phyloP scores from a whole-genome alignment of 2,888 invertebrate genomes.

The Campopleginae sp. region DNA sequence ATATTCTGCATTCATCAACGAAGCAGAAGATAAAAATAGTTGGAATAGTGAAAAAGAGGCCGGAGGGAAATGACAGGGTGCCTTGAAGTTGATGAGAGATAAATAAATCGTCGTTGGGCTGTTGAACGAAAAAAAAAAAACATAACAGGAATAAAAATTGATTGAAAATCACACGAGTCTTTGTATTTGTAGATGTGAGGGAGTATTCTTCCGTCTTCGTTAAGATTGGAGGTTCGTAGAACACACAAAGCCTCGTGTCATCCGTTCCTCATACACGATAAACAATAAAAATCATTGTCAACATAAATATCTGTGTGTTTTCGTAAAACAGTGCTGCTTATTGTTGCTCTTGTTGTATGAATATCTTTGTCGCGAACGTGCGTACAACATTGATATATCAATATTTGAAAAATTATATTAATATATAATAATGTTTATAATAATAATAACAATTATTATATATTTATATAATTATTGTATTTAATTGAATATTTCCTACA shows the following conservation, averaged over 20 bases:
- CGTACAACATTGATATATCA: background rate
- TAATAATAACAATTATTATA: background rate
- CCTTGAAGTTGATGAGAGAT: background rate
- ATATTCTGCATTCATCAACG: background rate
- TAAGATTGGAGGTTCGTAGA: constrained; percentile 70
- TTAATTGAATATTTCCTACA: background rate
- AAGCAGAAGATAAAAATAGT: background rate
- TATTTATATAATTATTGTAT: constrained; percentile 1
- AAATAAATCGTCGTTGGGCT: background rate
- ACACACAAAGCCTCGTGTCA: constrained; percentile 62
- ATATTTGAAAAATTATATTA: background rate
- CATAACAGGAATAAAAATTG: background rate
- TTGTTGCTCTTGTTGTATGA: constrained; percentile 29
- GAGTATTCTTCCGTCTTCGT: constrained; percentile 69
- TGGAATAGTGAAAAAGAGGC: background rate
- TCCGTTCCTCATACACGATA: constrained; percentile 53
- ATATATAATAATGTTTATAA: background rate
- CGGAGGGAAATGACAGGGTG: background rate
- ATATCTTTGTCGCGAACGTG: constrained; percentile 5
- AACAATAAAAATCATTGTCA: constrained; percentile 16
- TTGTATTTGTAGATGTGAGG: constrained; percentile 72
- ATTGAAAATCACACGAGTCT: constrained; percentile 51
- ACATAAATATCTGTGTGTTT: constrained; percentile 36
- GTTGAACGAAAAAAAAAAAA: constrained; percentile 10
- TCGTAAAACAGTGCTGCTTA: constrained; percentile 24